These are phyloP conservation scores for Micromys minutus DNA, from an alignment of 2,113 vertebrate genomes.

Conservation along the genomic window DNA sequence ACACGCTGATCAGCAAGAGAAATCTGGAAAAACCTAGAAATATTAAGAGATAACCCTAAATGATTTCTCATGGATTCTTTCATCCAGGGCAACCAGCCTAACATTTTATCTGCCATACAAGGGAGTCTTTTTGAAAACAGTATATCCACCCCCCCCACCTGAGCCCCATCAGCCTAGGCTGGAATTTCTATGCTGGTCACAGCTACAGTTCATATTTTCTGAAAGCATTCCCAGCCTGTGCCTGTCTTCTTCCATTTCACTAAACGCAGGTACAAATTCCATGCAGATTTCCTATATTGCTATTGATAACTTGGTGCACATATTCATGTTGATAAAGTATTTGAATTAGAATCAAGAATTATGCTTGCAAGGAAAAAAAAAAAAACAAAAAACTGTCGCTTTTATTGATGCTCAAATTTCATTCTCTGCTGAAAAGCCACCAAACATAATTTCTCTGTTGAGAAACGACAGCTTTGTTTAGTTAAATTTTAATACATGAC, in stretches of 20 bases:
- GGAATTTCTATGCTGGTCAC: not conserved
- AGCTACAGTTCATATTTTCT: not conserved
- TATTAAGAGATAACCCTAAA: not conserved
- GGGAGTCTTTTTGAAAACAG: not conserved
- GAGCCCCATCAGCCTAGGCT: not conserved
- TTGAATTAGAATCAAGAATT: conserved; percentile 17
- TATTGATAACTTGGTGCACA: not conserved
- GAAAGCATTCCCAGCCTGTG: not conserved
- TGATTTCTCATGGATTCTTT: not conserved
- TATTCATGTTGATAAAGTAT: conserved; percentile 25
- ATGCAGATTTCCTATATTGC: not conserved
- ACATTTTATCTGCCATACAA: not conserved
- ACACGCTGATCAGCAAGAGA: conserved; percentile 19
- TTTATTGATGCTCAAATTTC: conserved; percentile 16
- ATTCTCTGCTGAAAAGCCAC: conserved; percentile 15
- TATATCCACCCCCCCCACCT: not conserved
- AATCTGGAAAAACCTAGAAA: conserved; percentile 34
- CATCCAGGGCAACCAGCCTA: not conserved
- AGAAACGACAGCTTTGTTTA: not conserved
- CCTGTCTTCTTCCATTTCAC: conserved; percentile 26
- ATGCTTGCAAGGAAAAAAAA: conserved; percentile 49
- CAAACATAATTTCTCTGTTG: conserved; percentile 2
- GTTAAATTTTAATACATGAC: not conserved
- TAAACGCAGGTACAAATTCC: not conserved
- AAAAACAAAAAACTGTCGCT: not conserved